Conservation (phyloP, 2,888 invertebrate species). For the Anorthoa munda region DNA sequence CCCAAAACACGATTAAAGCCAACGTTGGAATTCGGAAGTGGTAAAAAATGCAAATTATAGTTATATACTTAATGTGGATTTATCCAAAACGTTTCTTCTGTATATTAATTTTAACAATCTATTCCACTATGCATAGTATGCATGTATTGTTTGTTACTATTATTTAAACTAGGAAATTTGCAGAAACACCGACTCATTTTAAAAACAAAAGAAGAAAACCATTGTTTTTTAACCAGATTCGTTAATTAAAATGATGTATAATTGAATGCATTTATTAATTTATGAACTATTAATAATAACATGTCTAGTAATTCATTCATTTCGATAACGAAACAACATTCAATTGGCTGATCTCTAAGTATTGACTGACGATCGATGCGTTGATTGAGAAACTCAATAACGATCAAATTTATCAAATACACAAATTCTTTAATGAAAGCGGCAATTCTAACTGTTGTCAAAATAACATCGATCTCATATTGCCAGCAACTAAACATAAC, state of each 20-base stretch:
- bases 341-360: constrained; percentile 2
- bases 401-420: neutral
- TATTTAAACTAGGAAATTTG: neutral
- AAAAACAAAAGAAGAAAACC: too few species aligned
- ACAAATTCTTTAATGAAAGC: neutral
- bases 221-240: neutral
- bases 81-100: neutral
- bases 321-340: neutral
- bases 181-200: neutral
- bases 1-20: neutral
- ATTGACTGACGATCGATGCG: neutral
- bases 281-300: constrained; percentile 5
- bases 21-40: neutral
- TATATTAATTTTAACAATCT: neutral
- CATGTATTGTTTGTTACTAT: too few species aligned
- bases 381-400: neutral
- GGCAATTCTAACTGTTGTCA: neutral
- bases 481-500: neutral
- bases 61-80: neutral
- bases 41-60: constrained; percentile 2
- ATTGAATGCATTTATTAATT: neutral
- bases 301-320: constrained; percentile 1
- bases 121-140: neutral
- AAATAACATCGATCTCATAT: neutral
- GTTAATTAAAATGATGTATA: neutral